A percentile compares a stretch with the other conserved stretches of the same genome.
phyloP scores from a whole-genome alignment of 2,797 vertebrate species.

The Macroramphosus scolopax region DNA sequence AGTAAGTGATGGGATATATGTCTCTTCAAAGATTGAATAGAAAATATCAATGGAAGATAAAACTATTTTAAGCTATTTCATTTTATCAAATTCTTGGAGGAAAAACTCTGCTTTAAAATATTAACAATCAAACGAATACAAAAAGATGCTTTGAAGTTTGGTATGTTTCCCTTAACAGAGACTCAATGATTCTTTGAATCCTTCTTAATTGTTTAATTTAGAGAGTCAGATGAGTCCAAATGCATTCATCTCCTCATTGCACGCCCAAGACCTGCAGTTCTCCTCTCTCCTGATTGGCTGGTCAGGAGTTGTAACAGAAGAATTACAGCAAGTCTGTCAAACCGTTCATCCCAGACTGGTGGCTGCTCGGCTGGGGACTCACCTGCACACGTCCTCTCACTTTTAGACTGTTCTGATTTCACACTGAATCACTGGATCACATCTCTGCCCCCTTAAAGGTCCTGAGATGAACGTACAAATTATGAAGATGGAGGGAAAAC shows the following conservation, averaged over 20 bases:
- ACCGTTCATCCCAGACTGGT: constrained; percentile 46
- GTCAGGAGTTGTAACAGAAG: constrained; percentile 71
- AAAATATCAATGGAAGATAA: too few relatives aligned
- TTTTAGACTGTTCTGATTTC: too few relatives aligned
- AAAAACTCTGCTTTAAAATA: too few relatives aligned
- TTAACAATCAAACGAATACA: not conserved
- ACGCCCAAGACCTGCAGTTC: constrained; percentile 13
- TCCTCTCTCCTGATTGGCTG: constrained; percentile 76
- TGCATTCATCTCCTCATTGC: not conserved
- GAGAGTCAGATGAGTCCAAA: constrained; percentile 23
- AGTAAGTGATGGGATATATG: constrained; percentile 32
- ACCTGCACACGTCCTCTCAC: not conserved
- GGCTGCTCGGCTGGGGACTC: constrained; percentile 54
- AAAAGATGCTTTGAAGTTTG: not conserved
- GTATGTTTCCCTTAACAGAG: not conserved
- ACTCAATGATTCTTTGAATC: not conserved
- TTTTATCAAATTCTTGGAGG: not conserved
- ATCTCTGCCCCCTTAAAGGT: too few relatives aligned
- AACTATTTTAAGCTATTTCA: too few relatives aligned
- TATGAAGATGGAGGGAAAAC: too few relatives aligned
- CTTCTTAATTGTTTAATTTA: not conserved
- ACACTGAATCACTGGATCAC: too few relatives aligned
- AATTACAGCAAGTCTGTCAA: constrained; percentile 27
- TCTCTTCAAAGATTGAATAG: too few relatives aligned
- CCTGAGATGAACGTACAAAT: too few relatives aligned